Conservation (phyloP, 2,797 vertebrate species). For the Phalloptychus januarius region DNA sequence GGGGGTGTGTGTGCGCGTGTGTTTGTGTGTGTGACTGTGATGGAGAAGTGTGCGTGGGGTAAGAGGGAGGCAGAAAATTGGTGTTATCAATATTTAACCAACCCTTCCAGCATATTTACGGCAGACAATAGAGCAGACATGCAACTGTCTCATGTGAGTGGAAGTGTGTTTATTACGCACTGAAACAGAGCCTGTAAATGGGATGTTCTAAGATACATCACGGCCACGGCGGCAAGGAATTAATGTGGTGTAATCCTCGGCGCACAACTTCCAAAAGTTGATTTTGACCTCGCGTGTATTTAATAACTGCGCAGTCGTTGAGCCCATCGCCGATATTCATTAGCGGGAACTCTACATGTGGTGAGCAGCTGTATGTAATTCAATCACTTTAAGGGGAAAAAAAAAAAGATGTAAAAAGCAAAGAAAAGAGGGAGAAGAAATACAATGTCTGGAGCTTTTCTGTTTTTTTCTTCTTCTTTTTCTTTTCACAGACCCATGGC, state of each 20-base stretch:
- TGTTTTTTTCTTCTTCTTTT: constrained; percentile 28
- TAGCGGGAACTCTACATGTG: constrained; percentile 69
- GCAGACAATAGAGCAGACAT: constrained; percentile 80
- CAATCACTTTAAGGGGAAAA: constrained; percentile 50
- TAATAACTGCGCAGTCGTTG: constrained; percentile 35
- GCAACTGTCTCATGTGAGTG: constrained; percentile 78
- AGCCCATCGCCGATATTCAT: constrained; percentile 57
- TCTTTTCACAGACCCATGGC: constrained; percentile 66
- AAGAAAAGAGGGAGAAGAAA: constrained; percentile 73
- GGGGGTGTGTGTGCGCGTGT: constrained; percentile 23
- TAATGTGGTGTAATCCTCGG: constrained; percentile 22
- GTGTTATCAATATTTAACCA: constrained; percentile 94
- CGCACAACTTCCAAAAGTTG: constrained; percentile 10
- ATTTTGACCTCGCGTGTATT: constrained; percentile 33
- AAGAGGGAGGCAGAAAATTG: constrained; percentile 79
- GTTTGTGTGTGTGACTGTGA: constrained; percentile 24
- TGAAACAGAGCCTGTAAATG: constrained; percentile 70
- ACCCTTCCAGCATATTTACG: constrained; percentile 83
- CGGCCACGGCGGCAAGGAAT: constrained; percentile 25
- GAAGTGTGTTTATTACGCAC: constrained; percentile 76
- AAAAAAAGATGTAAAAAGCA: constrained; percentile 37
- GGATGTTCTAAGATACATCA: constrained; percentile 64
- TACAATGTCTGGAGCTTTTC: constrained; percentile 72
- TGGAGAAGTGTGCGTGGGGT: constrained; percentile 21
- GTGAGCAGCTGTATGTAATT: constrained; percentile 76